Conservation (phyloP, 2,888 invertebrate genomes). For the Argynnis bischoffii region DNA sequence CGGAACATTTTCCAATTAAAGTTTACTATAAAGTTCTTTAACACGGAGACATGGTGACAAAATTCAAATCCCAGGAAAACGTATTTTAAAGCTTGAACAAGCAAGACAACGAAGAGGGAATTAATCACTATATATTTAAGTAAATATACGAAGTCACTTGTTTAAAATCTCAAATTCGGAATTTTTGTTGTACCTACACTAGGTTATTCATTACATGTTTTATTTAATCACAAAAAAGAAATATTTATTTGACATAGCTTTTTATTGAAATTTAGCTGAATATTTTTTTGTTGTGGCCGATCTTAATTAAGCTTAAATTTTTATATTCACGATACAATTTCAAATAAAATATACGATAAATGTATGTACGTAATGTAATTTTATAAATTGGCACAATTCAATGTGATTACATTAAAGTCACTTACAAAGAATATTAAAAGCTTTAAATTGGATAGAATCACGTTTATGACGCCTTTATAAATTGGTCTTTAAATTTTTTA, state of each 20-base stretch:
- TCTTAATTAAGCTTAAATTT: neutral
- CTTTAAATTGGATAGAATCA: conserved; percentile 12
- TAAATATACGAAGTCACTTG: too few species aligned
- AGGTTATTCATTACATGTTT: too few species aligned
- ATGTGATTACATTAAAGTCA: conserved; percentile 21
- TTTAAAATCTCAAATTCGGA: too few species aligned
- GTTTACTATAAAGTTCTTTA: conserved; percentile 47
- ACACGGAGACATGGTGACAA: conserved; percentile 13
- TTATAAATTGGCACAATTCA: conserved; percentile 24
- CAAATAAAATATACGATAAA: conserved; percentile 13
- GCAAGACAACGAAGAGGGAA: neutral
- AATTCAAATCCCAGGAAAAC: conserved; percentile 11
- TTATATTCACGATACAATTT: neutral
- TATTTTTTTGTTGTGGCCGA: neutral
- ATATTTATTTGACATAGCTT: too few species aligned
- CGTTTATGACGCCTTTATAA: neutral
- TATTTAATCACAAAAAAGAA: too few species aligned
- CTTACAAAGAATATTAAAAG: conserved; percentile 19
- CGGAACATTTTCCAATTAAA: conserved; percentile 66
- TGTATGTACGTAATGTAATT: conserved; percentile 28
- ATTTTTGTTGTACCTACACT: too few species aligned
- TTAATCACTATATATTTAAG: too few species aligned
- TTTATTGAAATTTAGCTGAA: too few species aligned
- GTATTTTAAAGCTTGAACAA: neutral
- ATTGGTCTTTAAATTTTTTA: neutral